These are phyloP conservation scores for Mungos mungo DNA, from an alignment of 2,113 vertebrate species.

Conservation along the genomic window DNA sequence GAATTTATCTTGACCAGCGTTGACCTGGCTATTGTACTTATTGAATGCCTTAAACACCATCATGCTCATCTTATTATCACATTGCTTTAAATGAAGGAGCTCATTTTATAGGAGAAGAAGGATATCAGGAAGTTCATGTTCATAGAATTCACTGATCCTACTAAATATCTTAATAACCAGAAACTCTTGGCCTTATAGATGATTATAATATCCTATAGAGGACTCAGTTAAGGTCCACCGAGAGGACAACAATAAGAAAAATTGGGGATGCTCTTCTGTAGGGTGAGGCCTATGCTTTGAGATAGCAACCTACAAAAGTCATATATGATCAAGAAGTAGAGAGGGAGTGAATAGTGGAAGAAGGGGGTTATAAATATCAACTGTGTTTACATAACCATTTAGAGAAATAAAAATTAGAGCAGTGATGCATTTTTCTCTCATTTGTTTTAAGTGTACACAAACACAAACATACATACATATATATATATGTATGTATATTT, in stretches of 20 bases:
- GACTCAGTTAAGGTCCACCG: background rate
- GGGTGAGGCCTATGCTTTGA: background rate
- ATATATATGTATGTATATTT: background rate
- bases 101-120: background rate
- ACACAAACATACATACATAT: background rate
- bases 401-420: background rate
- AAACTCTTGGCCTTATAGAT: background rate
- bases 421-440: background rate
- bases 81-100: constrained; percentile 2
- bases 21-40: background rate
- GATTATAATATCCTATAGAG: background rate
- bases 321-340: background rate
- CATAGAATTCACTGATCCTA: background rate
- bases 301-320: background rate
- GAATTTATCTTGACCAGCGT: background rate
- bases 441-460: background rate
- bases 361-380: background rate
- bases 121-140: background rate
- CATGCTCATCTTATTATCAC: background rate
- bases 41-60: background rate
- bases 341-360: background rate
- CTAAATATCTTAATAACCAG: background rate
- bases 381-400: background rate
- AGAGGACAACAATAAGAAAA: background rate
- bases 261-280: background rate